Percentiles rank a stretch among this genome's conserved stretches.
These are phyloP conservation scores for Tyrannus savana DNA, from an alignment of 2,113 vertebrate genomes.

Conservation along the genomic window DNA sequence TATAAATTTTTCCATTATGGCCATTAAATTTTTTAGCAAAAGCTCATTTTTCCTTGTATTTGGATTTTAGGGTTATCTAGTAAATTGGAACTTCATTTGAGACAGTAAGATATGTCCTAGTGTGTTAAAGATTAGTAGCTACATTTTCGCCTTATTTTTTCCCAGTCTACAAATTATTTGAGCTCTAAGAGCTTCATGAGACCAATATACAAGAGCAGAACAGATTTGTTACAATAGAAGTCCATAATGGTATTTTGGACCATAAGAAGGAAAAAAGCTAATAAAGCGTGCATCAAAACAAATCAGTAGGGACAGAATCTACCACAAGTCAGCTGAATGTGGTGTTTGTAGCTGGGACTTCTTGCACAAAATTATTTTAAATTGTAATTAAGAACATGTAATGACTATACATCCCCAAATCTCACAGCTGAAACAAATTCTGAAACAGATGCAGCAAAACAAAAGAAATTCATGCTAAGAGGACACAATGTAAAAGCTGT, in stretches of 20 bases:
- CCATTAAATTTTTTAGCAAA: background rate
- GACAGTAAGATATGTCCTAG: background rate
- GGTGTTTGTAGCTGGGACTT: background rate
- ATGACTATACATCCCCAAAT: background rate
- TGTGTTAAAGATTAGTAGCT: background rate
- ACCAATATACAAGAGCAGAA: background rate
- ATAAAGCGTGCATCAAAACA: background rate
- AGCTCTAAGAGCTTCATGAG: background rate
- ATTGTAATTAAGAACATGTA: background rate
- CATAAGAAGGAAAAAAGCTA: background rate
- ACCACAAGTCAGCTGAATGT: background rate
- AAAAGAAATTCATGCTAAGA: background rate
- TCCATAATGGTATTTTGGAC: background rate
- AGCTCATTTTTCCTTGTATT: background rate
- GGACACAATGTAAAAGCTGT: background rate
- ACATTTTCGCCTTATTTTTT: background rate
- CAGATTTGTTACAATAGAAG: background rate
- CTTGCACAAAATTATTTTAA: background rate
- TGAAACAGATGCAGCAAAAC: background rate
- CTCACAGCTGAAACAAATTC: background rate
- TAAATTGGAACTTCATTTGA: background rate
- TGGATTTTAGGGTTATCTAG: background rate
- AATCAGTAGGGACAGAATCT: background rate
- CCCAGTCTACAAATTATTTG: background rate
- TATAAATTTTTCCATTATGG: background rate